A percentile compares a stretch with the other conserved stretches of the same genome.
phyloP scores from a whole-genome alignment of 2,797 vertebrate species.

The Gephyroberyx darwinii region DNA sequence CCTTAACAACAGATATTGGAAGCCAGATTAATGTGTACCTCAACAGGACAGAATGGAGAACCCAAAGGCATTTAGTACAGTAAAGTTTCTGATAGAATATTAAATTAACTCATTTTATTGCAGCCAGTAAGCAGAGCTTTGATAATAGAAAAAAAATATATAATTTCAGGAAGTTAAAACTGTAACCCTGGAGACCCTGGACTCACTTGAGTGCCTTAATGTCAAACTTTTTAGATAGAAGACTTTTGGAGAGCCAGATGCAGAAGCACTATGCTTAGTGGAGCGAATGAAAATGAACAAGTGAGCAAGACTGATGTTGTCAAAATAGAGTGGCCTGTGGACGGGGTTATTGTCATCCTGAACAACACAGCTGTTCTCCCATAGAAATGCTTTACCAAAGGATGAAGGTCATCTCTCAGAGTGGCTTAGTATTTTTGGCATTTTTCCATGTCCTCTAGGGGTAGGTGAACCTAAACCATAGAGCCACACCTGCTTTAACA shows the following conservation, averaged over 20 bases:
- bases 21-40: too few species aligned
- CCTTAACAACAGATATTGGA: too few species aligned
- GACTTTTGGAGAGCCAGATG: not conserved
- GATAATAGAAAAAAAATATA: not conserved
- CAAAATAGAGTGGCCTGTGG: constrained; percentile 23
- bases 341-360: constrained; percentile 30
- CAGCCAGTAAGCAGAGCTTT: not conserved
- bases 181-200: not conserved
- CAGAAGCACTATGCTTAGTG: constrained; percentile 8
- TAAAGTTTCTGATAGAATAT: constrained; percentile 13
- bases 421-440: constrained; percentile 8
- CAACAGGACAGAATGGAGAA: not conserved
- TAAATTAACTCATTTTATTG: not conserved
- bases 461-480: not conserved
- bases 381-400: constrained; percentile 7
- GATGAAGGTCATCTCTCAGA: constrained; percentile 6
- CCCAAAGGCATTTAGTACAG: not conserved
- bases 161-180: not conserved
- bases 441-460: constrained; percentile 5
- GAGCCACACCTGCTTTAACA: not conserved
- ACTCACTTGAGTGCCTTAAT: constrained; percentile 13
- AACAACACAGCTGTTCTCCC: constrained; percentile 12
- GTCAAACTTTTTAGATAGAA: constrained; percentile 27
- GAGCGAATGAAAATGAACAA: constrained; percentile 36
- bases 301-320: constrained; percentile 27